Evolutionary conservation across 2,113 vertebrate species (phyloP), one percentile per base, ranked within the genome.

Genomic region (Salvelinus namaycush): DNA sequence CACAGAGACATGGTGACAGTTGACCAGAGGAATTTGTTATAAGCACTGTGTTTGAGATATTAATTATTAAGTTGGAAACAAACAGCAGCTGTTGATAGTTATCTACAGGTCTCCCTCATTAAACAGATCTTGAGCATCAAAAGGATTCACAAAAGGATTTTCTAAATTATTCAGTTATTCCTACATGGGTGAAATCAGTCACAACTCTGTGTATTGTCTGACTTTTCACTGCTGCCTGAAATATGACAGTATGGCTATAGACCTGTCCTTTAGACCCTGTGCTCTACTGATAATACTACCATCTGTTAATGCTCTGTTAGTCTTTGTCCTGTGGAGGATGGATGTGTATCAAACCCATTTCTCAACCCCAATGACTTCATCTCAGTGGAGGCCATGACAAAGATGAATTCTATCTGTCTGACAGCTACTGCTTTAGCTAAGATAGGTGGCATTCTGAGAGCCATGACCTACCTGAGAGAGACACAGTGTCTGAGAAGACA

Each of bases 261-360:
- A 60, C 18, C 59, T n/a, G n/a, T 22, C 59, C 18, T 60, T 7
- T 6, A 60, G 6, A 60, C 0, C 20, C 18, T 60, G 49, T 51
- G 3, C 6, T 60, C 59, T 60, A 6, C 59, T 22, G n/a, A 9
- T 39, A 39, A 9, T 51, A 51, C 14, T 60, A 60, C 20, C 2
- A 9, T 8, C 59, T 6, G 1, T 60, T 13, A 54, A 54, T 54
- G 51, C 48, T 5, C 44, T 24, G 24, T 34, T 65, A 3, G 67
- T 18, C 16, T 67, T 22, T 34, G 44, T 48, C 20, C n/a, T 16
- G 14, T 22, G 65, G 44, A 48, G 54, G 49, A 31, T 20, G 57
- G 48, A 29, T 76, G 14, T 64, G 68, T 64, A 62, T 59, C 51
- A 62, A 44, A 64, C 67, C 54, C 20, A 70, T 76, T 57, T 39